Conservation (phyloP, 2,113 vertebrate species). For the Chloropsis cyanopogon region DNA sequence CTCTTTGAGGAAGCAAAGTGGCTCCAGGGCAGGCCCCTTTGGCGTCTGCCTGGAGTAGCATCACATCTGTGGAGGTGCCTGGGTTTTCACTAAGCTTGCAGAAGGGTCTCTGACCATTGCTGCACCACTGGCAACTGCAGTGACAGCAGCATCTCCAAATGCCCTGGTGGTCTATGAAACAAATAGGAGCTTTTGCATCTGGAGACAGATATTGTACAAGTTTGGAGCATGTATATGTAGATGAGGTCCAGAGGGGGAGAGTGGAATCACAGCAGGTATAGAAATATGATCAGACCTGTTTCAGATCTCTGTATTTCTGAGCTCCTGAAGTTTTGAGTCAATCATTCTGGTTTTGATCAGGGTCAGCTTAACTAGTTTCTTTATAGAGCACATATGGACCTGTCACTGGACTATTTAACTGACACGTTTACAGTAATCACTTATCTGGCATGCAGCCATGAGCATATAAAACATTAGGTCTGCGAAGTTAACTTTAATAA, state of each 20-base stretch:
- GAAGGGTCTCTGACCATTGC: neutral
- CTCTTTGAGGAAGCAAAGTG: neutral
- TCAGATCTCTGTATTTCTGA: neutral
- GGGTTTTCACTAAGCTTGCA: neutral
- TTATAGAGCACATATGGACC: constrained; percentile 36
- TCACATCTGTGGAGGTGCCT: neutral
- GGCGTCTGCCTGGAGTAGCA: fast-evolving
- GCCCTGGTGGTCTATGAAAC: neutral
- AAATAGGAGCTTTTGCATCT: neutral
- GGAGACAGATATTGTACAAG: neutral
- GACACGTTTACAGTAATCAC: constrained; percentile 35
- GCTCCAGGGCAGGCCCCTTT: neutral
- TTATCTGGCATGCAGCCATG: constrained; percentile 30
- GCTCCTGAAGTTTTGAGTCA: constrained; percentile 5
- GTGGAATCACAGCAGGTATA: neutral
- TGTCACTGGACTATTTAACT: constrained; percentile 62
- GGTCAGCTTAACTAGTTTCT: constrained; percentile 14
- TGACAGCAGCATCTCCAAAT: neutral
- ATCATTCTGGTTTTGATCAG: constrained; percentile 48
- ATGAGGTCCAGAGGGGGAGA: neutral
- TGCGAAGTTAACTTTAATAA: constrained; percentile 50
- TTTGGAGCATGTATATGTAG: neutral
- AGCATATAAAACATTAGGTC: neutral
- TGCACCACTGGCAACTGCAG: neutral
- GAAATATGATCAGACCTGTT: neutral